A percentile compares a stretch with the other conserved stretches of the same genome.
Evolutionary conservation across 2,113 vertebrate genomes (phyloP).

Genomic region (Pomatostomus ruficeps): DNA sequence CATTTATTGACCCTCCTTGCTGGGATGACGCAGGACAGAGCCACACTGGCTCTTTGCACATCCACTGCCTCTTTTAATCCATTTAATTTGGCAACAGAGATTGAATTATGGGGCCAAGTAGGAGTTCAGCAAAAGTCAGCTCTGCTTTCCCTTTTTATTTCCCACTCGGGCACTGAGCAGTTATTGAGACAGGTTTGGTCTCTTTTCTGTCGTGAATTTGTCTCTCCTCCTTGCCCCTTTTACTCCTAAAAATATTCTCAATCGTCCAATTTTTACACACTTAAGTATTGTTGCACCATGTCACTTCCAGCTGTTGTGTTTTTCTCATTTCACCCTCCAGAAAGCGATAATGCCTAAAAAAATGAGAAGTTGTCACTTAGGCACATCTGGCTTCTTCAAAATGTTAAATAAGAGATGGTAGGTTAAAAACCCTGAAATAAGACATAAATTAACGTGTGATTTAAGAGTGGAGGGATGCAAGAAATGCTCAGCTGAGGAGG

Average conservation of each 20-base stretch:
- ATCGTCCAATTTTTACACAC: neutral
- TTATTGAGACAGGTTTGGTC: neutral
- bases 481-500: conserved; percentile 7
- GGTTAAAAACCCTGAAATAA: neutral
- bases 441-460: neutral
- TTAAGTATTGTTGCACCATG: neutral
- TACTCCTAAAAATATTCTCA: neutral
- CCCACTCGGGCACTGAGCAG: neutral
- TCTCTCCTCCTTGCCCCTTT: neutral
- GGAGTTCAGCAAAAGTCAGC: neutral
- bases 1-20: neutral
- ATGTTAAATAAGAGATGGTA: neutral
- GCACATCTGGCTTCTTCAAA: neutral
- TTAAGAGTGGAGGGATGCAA: neutral
- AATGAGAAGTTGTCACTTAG: neutral
- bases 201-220: neutral
- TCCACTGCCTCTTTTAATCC: neutral
- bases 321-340: neutral
- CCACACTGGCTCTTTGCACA: neutral
- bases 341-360: neutral
- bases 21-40: neutral
- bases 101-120: neutral
- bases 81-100: neutral
- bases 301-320: neutral
- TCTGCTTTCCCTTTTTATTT: neutral